Evolutionary conservation across 2,113 vertebrate species (phyloP).

Genomic region (Heterotis niloticus): DNA sequence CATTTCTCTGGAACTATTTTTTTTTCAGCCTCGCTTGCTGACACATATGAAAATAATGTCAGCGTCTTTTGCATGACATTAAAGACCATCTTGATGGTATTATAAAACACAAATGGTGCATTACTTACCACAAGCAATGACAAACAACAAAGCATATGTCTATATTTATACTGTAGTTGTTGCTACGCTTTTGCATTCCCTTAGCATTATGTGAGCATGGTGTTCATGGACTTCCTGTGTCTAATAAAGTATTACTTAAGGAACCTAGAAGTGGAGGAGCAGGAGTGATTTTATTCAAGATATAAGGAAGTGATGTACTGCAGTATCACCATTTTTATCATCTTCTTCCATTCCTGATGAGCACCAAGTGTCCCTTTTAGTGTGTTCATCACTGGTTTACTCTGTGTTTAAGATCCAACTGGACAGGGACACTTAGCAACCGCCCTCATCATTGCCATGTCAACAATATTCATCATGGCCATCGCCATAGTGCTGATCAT

Average conservation of each 20-base stretch:
- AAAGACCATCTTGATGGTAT: neutral
- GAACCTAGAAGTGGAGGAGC: neutral
- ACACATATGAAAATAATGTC: neutral
- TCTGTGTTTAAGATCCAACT: slow-evolving; percentile 69
- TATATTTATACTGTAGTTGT: neutral
- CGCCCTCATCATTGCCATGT: slow-evolving; percentile 97
- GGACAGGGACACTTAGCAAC: slow-evolving; percentile 92
- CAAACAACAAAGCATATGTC: neutral
- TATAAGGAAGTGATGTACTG: neutral
- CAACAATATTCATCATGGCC: slow-evolving; percentile 98
- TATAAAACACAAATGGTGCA: neutral
- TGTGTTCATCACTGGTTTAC: neutral
- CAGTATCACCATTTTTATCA: neutral
- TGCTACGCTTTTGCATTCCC: neutral
- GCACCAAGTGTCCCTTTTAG: neutral
- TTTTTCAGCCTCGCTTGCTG: neutral
- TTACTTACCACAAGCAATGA: neutral
- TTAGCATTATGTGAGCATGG: neutral
- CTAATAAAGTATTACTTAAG: neutral
- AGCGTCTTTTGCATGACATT: too few species aligned
- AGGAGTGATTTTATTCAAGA: neutral
- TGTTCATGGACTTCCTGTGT: neutral
- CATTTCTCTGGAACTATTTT: neutral
- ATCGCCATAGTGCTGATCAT: slow-evolving; percentile 96
- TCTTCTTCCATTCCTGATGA: neutral